Conservation (phyloP, 2,888 invertebrate genomes). For the Maniola hyperantus region DNA sequence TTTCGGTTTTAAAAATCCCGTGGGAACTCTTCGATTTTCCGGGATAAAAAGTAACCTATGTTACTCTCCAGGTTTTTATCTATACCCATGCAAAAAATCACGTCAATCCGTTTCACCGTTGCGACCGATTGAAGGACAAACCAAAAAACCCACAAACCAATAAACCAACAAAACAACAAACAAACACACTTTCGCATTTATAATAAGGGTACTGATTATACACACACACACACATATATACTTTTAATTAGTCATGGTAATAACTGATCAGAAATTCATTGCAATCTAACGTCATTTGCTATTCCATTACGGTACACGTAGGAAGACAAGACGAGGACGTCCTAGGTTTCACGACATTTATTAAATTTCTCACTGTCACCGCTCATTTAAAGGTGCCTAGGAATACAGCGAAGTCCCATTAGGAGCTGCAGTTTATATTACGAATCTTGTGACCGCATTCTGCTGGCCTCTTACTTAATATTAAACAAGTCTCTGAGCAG, state of each 20-base stretch:
- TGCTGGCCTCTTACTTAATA: background rate
- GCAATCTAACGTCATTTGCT: slow-evolving; percentile 3
- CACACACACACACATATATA: too few species aligned
- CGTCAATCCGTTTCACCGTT: too few species aligned
- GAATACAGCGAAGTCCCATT: background rate
- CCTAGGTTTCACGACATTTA: background rate
- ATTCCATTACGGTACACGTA: slow-evolving; percentile 5
- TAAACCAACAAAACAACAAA: too few species aligned
- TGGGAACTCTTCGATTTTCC: too few species aligned
- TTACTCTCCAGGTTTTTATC: too few species aligned
- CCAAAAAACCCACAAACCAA: too few species aligned
- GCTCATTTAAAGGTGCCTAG: background rate
- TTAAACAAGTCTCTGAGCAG: background rate
- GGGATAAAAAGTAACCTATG: too few species aligned
- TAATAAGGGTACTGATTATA: too few species aligned
- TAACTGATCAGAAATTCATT: slow-evolving; percentile 7
- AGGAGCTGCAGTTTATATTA: background rate
- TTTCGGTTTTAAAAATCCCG: too few species aligned
- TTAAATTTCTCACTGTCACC: background rate
- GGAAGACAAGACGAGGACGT: background rate
- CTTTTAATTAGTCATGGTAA: too few species aligned
- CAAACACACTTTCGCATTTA: background rate
- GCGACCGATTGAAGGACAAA: too few species aligned
- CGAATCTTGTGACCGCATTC: background rate
- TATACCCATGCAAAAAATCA: too few species aligned